phyloP scores from a whole-genome alignment of 2,113 vertebrate genomes.

The Cricetomys ansorgei region DNA sequence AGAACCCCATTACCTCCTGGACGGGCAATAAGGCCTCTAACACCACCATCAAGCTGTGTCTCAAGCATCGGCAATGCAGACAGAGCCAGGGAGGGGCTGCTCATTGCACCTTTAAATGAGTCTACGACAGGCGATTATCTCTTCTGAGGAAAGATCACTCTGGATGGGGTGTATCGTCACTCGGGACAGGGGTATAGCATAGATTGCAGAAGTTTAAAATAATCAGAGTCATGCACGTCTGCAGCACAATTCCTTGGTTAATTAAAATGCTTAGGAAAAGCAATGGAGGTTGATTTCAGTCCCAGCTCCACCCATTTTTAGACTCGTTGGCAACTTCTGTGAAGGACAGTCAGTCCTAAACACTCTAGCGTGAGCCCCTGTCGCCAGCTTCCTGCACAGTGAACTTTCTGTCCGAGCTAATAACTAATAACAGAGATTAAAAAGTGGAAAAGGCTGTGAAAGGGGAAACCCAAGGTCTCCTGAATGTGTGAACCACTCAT shows the following conservation, averaged over 20 bases:
- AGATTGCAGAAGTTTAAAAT: constrained; percentile 67
- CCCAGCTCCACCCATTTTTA: constrained; percentile 58
- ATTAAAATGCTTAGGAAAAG: constrained; percentile 64
- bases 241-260: constrained; percentile 66
- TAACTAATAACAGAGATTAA: not conserved
- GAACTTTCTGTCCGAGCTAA: constrained; percentile 15
- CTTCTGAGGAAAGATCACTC: constrained; percentile 67
- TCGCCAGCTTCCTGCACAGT: not conserved
- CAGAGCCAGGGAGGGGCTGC: constrained; percentile 29
- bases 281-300: constrained; percentile 52
- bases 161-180: not conserved
- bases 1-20: constrained; percentile 60
- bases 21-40: constrained; percentile 48
- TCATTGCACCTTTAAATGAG: constrained; percentile 57
- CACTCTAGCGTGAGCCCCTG: constrained; percentile 52
- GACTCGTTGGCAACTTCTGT: constrained; percentile 68
- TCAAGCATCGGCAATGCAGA: constrained; percentile 43
- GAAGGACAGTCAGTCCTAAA: constrained; percentile 63
- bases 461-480: constrained; percentile 51
- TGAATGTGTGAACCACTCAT: constrained; percentile 55
- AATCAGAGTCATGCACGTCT: constrained; percentile 13
- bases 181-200: constrained; percentile 52
- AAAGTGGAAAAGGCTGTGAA: constrained; percentile 57
- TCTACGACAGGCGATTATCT: constrained; percentile 62
- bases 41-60: constrained; percentile 30